Conservation (phyloP, 1,140 invertebrate genomes). For the Musca vetustissima region DNA sequence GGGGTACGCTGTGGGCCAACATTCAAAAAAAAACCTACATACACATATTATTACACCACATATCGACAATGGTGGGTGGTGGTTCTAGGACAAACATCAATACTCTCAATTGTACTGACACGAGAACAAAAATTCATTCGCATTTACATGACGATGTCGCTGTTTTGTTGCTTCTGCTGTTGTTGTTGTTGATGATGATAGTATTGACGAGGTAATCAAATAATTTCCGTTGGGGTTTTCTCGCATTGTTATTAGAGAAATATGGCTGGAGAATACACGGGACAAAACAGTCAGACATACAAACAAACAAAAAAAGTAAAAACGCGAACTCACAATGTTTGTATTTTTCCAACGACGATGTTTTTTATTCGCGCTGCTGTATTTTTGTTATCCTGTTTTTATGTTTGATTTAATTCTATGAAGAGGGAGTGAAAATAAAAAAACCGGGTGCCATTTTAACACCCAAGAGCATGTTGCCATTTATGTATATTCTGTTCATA, state of each 20-base stretch:
- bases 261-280: conserved; percentile 21
- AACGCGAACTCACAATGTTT: no score
- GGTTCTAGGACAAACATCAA: not conserved
- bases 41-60: not conserved
- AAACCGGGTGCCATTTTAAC: no score
- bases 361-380: no score
- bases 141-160: no score
- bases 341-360: no score
- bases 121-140: not conserved
- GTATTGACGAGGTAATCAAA: conserved; percentile 16
- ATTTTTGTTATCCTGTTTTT: not conserved
- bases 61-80: not conserved
- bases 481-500: no score
- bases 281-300: not conserved
- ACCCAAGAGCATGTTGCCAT: no score
- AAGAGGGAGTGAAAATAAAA: no score
- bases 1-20: not conserved
- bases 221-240: conserved; percentile 10
- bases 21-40: not conserved
- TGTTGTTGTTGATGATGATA: not conserved
- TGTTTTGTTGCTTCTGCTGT: no score
- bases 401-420: not conserved
- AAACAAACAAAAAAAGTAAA: no score
- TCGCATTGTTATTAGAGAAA: conserved; percentile 33
- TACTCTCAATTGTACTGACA: not conserved